Conservation (phyloP, 2,888 invertebrate species). For the Teleogryllus oceanicus region DNA sequence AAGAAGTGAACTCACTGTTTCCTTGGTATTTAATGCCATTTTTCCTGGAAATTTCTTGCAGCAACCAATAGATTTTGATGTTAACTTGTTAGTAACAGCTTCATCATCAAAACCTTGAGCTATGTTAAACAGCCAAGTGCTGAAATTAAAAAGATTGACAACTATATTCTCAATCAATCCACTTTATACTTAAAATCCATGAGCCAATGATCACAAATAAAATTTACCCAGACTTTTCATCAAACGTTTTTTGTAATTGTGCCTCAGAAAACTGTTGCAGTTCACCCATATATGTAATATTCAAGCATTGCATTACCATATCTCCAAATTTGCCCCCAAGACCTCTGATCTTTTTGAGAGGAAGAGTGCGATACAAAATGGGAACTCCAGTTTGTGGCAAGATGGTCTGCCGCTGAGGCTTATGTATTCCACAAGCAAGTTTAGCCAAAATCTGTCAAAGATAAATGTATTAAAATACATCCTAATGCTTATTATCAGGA, state of each 20-base stretch:
- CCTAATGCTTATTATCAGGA: not conserved
- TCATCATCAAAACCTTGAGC: conserved; percentile 84
- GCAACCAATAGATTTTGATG: conserved; percentile 92
- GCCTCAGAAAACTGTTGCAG: conserved; percentile 66
- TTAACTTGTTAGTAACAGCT: conserved; percentile 76
- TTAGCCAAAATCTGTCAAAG: conserved; percentile 75
- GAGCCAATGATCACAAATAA: conserved; percentile 21
- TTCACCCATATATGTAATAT: conserved; percentile 76
- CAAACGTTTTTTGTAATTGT: conserved; percentile 69
- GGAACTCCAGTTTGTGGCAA: conserved; percentile 69
- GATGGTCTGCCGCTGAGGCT: conserved; percentile 89
- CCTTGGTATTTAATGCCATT: conserved; percentile 63
- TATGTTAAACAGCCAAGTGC: conserved; percentile 80
- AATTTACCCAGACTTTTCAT: conserved; percentile 78
- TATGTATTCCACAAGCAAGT: conserved; percentile 86
- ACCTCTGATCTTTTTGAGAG: conserved; percentile 80
- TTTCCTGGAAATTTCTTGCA: conserved; percentile 90
- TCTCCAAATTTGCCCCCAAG: conserved; percentile 93
- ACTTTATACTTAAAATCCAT: not conserved
- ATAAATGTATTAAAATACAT: not conserved
- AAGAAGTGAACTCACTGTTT: conserved; percentile 52
- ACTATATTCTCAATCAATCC: not conserved
- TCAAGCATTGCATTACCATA: conserved; percentile 67
- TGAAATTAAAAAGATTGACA: conserved; percentile 44
- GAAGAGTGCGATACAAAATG: conserved; percentile 59